Percentiles rank a stretch among this genome's conserved stretches.
phyloP scores from a whole-genome alignment of 1,140 invertebrate species.

The Drosophila insularis region DNA sequence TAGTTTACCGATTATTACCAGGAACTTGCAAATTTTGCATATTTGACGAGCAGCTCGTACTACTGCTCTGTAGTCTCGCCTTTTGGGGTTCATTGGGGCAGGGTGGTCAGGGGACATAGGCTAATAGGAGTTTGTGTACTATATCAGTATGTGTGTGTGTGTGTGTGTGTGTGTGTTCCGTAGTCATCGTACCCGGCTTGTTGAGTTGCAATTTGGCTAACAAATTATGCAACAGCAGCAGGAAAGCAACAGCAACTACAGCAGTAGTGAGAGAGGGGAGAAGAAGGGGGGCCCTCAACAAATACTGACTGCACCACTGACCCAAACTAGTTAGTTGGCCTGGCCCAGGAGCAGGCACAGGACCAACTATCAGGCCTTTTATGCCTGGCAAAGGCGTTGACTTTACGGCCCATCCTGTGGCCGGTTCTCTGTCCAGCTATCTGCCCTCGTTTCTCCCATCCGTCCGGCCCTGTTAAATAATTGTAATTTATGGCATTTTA shows the following conservation, averaged over 20 bases:
- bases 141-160: constrained; percentile 15
- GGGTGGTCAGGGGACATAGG: not conserved
- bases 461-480: constrained; percentile 70
- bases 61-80: not conserved
- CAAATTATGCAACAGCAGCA: constrained; percentile 70
- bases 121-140: constrained; percentile 9
- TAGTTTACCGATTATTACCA: constrained; percentile 39
- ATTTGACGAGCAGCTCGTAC: constrained; percentile 58
- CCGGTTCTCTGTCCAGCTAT: not conserved
- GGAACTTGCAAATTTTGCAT: constrained; percentile 67
- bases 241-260: constrained; percentile 32
- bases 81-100: not conserved
- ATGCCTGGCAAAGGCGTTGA: constrained; percentile 41
- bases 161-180: constrained; percentile 27
- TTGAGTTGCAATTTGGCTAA: constrained; percentile 79
- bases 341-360: not conserved
- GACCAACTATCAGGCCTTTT: not conserved
- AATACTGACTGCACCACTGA: constrained; percentile 51
- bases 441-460: constrained; percentile 5
- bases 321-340: constrained; percentile 36
- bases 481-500: constrained; percentile 81
- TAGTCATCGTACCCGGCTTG: constrained; percentile 55
- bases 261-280: not conserved
- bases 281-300: not conserved
- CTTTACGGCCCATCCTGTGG: constrained; percentile 27